phyloP scores from a whole-genome alignment of 2,797 vertebrate species.

The Myripristis murdjan region DNA sequence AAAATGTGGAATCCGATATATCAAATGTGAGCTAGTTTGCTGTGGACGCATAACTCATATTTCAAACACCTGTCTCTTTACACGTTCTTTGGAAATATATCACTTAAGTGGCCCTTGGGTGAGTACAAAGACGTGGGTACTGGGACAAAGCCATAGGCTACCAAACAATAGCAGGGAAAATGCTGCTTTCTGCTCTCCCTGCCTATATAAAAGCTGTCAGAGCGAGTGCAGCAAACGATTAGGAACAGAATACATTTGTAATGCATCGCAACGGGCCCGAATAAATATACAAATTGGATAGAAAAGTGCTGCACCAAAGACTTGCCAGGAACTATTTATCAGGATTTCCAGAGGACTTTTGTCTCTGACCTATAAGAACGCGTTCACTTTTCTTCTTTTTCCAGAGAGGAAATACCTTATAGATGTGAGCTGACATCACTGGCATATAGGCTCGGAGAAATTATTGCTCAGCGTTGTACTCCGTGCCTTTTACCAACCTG shows the following conservation, averaged over 20 bases:
- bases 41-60: no score
- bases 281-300: constrained; percentile 73
- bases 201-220: constrained; percentile 58
- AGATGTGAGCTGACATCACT: constrained; percentile 66
- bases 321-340: constrained; percentile 73
- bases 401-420: constrained; percentile 47
- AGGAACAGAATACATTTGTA: constrained; percentile 58
- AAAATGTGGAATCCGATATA: no score
- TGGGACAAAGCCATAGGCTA: neutral
- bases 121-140: no score
- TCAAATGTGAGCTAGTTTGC: no score
- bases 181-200: constrained; percentile 22
- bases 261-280: constrained; percentile 54
- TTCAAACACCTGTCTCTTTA: no score
- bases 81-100: no score
- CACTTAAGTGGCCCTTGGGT: no score
- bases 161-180: constrained; percentile 4
- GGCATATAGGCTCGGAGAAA: constrained; percentile 65
- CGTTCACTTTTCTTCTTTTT: constrained; percentile 9
- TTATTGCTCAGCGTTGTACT: constrained; percentile 58
- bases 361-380: constrained; percentile 68
- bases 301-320: constrained; percentile 49
- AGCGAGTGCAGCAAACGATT: constrained; percentile 49
- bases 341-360: constrained; percentile 52
- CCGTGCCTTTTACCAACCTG: constrained; percentile 67